Base-by-base conservation (phyloP, 2,888 invertebrate species). In the Drosophila sordidula region DNA sequence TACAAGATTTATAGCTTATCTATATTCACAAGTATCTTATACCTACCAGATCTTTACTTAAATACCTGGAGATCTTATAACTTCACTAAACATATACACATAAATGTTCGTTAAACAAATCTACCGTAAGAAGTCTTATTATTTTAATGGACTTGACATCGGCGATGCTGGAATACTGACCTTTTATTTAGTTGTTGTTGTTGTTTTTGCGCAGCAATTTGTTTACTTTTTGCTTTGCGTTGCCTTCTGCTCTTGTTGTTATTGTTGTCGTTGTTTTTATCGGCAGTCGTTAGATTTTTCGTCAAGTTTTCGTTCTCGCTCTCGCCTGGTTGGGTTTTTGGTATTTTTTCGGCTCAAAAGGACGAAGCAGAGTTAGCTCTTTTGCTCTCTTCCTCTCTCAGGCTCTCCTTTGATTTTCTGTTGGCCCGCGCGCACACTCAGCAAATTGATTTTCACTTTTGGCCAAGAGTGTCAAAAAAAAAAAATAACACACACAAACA, bases 361-460 rank as follows among this genome's bases (percentile, higher is more conserved):
- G 80, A 87, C 80, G 62, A 80, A 51, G 39, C 47, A 14, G 4
- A 3, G 14, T 72, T 32, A 55, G 32, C 64, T 49, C 63, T 46
- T 72, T 32, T 55, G 32, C 64, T 49, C 63, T 46, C 36, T 16
- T 39, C 18, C 56, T 29, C 41, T n/a, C 25, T 29, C 41, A 49
- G 51, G 57, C 58, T 68, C 34, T 52, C 45, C 68, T 67, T 58
- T 38, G 32, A 32, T 32, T 32, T 25, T 54, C 14, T 29, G 29
- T 41, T 64, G 45, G 70, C 67, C 80, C 88, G 86, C 83, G 86
- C 83, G 83, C 83, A 86, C 77, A 47, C 82, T 87, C 70, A 70
- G 67, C 77, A 79, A 88, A 88, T 83, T 86, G 88, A 83, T 83
- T 83, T 83, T 83, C 83, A 83, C 83, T 83, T 83, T 83, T 83